Base-by-base conservation (phyloP, 1,140 invertebrate species). In the Drosophila chauvacae region DNA sequence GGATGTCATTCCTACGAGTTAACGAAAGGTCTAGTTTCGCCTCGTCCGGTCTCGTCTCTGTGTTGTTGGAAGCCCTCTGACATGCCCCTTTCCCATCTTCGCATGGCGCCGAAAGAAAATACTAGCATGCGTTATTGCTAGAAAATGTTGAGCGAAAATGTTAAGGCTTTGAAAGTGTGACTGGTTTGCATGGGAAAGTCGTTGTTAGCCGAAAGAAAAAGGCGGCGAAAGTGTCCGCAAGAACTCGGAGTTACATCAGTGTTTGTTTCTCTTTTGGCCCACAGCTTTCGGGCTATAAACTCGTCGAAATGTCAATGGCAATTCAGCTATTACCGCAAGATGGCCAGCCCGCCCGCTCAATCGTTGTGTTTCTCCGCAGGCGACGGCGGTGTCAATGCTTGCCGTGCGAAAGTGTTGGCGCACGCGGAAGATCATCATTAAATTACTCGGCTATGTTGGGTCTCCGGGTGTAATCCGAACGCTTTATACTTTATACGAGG, bases 351-450 rank as follows among this genome's bases (percentile, higher is more conserved):
- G 47, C 66, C 41, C 30, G 13, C 18, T 18, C 23, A 20, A 50
- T 26, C 53, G 23, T 42, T 26, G 51, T 20, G 18, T 4, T 39
- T 41, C 18, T 18, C 41, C 26, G 18, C 37, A 33, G 58, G 56
- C 57, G 28, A 44, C 51, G 23, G 47, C 14, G 35, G 48, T 60
- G 69, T 78, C 70, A 85, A 81, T 73, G 81, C 51, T 59, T 77
- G 64, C 56, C 69, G 81, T 81, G 82, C 39, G 79, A 86, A 87
- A 80, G 44, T 62, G 45, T 58, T 55, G 66, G 51, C 20, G 37
- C 58, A 86, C 44, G 75, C 84, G 84, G 84, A 87, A 88, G 77
- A 79, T 59, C 62, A 59, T 77, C 65, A 78, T 84, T 80, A 80
- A 83, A 88, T 88, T 74, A 80, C 65, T 64, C 39, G 58, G 69